phyloP scores from a whole-genome alignment of 2,113 vertebrate genomes.

The Heptranchias perlo region DNA sequence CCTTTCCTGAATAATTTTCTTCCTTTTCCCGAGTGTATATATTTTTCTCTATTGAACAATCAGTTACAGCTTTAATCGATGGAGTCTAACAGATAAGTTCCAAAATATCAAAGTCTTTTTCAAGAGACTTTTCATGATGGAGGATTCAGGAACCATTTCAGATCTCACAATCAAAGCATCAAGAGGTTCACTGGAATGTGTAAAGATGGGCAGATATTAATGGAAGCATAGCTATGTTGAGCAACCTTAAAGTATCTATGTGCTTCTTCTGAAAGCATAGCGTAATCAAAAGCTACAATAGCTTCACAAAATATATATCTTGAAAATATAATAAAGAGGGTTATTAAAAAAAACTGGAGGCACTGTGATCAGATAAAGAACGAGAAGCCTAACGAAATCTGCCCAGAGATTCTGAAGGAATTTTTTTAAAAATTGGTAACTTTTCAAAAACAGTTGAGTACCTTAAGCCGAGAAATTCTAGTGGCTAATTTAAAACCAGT shows the following conservation, averaged over 20 bases:
- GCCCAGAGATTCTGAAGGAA: too few relatives aligned
- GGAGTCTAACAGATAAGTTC: neutral
- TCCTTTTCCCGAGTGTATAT: neutral
- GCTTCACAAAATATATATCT: neutral
- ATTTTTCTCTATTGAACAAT: neutral
- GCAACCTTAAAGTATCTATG: neutral
- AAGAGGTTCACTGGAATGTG: neutral
- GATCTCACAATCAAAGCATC: neutral
- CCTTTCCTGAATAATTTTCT: neutral
- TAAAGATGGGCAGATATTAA: neutral
- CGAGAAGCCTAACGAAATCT: too few relatives aligned
- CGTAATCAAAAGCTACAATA: neutral
- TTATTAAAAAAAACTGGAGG: too few relatives aligned
- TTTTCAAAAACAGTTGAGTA: too few relatives aligned
- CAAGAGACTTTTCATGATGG: neutral
- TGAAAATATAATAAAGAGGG: neutral
- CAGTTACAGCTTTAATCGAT: neutral
- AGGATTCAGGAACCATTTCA: neutral
- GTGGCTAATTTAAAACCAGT: too few relatives aligned
- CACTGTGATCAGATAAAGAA: too few relatives aligned
- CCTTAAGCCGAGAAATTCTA: too few relatives aligned
- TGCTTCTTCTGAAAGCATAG: neutral
- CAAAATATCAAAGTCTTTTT: neutral
- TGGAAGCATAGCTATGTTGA: neutral
- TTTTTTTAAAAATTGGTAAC: too few relatives aligned